Conservation (phyloP, 2,113 vertebrate genomes). For the Murina feae region DNA sequence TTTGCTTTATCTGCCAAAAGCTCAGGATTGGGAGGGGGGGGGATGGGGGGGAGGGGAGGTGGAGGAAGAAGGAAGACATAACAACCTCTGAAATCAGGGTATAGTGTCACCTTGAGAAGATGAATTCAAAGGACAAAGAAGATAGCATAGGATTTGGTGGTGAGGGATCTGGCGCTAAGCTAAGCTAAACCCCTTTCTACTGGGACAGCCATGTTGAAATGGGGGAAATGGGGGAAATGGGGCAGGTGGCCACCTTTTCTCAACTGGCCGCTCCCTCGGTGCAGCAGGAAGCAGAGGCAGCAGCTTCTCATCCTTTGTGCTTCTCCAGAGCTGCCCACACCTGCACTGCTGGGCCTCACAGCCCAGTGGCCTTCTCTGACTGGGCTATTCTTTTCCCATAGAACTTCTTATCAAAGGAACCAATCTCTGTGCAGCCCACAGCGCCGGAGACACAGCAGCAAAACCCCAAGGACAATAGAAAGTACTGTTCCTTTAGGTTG, state of each 20-base stretch:
- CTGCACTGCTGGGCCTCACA: slow-evolving; percentile 45
- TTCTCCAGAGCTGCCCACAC: not conserved
- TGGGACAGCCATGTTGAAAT: not conserved
- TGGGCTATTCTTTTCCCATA: slow-evolving; percentile 56
- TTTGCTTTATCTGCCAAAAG: slow-evolving; percentile 62
- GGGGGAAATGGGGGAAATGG: not conserved
- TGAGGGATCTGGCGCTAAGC: not conserved
- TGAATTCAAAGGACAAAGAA: slow-evolving; percentile 47
- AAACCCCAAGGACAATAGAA: slow-evolving; percentile 58
- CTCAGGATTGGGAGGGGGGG: not conserved
- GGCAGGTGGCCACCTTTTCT: not conserved
- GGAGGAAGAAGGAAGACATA: not conserved
- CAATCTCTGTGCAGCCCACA: slow-evolving; percentile 52
- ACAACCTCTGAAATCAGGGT: slow-evolving; percentile 57
- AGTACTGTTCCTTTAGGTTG: slow-evolving; percentile 33
- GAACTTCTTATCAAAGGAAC: slow-evolving; percentile 69
- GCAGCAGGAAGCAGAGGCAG: slow-evolving; percentile 29
- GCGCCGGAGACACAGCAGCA: slow-evolving; percentile 51
- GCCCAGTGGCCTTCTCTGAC: slow-evolving; percentile 52
- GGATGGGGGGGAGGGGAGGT: not conserved
- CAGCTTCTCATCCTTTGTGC: not conserved
- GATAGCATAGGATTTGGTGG: not conserved
- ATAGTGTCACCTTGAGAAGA: slow-evolving; percentile 51
- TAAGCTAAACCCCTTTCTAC: slow-evolving; percentile 5
- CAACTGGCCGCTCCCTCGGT: not conserved